Evolutionary conservation across 2,888 invertebrate species (phyloP), one percentile per base, ranked within the genome.

Genomic region (Oligia fasciuncula): DNA sequence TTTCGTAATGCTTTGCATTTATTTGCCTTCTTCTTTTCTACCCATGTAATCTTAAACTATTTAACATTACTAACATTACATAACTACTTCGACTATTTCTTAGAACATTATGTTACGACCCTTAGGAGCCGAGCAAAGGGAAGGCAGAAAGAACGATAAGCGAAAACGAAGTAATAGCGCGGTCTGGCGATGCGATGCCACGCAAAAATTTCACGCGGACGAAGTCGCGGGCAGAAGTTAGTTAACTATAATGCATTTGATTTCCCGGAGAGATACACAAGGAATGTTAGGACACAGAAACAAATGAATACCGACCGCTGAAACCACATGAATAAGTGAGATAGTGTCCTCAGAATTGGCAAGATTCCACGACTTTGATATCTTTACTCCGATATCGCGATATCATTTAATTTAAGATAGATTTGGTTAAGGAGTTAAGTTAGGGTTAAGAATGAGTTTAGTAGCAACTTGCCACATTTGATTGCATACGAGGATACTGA

Each of bases 281-380:
- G 14, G 40, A 63, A 68, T 63, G 40, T 63, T 63, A 57, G 40
- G 29, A 76, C 62, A 68, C 29, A 23, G 63, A 14, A 63, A 75
- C 54, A 68, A 75, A 80, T 68, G 40, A 68, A 68, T 63, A 68
- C 46, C 68, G 40, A 63, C 68, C 23, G 40, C 54, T 68, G 40
- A 49, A 68, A 6, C 35, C 67, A 82, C 80, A 63, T 76, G 54
- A 75, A 68, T 80, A 68, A 80, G 19, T 62, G 3, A 75, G 76
- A 76, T 68, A 76, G 67, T 68, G 67, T 62, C 82, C 46, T 82
- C 54, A 40, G 46, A 80, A 76, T 80, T 80, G 82, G 82, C 80
- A 82, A 75, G 23, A 46, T 46, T 82, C 80, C 82, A 80, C 46
- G 17, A 81, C 51, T 43, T 40, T 35, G 60, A 66, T 73, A 60